Percentiles rank a stretch among this genome's conserved stretches.
Conservation (phyloP, 2,797 vertebrate genomes). For the Geotria australis region DNA sequence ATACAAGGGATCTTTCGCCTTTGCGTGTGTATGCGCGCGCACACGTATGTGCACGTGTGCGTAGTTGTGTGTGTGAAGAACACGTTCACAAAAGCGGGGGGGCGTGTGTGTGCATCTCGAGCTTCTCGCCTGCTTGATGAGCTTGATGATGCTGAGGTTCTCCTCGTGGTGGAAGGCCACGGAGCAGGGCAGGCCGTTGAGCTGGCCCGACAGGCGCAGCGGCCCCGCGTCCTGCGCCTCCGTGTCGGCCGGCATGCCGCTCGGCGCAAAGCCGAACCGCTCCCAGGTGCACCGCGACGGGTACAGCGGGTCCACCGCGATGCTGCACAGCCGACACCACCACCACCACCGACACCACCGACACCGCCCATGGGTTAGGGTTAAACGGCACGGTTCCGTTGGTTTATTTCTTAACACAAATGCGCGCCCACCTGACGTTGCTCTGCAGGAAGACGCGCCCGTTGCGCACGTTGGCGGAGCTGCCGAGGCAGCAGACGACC, state of each 20-base stretch:
- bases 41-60: too few species aligned
- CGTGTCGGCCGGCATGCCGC: conserved; percentile 16
- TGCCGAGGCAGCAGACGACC: conserved; percentile 85
- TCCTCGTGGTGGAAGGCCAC: conserved; percentile 74
- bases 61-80: too few species aligned
- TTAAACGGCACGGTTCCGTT: too few species aligned
- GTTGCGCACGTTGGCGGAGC: conserved; percentile 68
- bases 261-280: conserved; percentile 63
- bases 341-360: too few species aligned
- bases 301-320: conserved; percentile 76
- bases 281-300: conserved; percentile 97
- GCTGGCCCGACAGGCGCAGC: conserved; percentile 44
- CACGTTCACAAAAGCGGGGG: too few species aligned
- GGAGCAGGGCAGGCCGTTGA: conserved; percentile 72
- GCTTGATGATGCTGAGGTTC: conserved; percentile 72
- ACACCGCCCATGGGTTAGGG: too few species aligned
- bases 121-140: conserved; percentile 61
- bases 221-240: conserved; percentile 39
- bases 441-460: conserved; percentile 78
- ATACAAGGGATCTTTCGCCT: too few species aligned
- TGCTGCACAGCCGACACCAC: conserved; percentile 15
- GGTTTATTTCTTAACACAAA: neutral
- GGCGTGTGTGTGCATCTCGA: too few species aligned
- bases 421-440: conserved; percentile 36
- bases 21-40: too few species aligned